Conservation (phyloP, 2,113 vertebrate species). For the Anas platyrhynchos region DNA sequence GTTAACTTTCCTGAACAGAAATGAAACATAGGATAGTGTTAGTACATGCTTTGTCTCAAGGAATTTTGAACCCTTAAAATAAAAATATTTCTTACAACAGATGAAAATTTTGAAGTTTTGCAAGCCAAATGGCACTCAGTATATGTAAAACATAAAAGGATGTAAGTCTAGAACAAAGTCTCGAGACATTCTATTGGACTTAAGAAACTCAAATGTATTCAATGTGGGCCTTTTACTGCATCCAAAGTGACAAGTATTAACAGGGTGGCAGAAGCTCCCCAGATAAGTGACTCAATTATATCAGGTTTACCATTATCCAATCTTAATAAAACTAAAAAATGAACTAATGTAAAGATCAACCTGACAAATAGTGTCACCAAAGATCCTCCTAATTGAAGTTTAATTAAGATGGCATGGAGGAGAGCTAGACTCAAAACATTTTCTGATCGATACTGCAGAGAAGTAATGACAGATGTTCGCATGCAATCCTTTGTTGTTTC, state of each 20-base stretch:
- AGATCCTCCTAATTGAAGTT: slow-evolving; percentile 25
- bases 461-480: slow-evolving; percentile 52
- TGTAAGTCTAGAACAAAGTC: background rate
- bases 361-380: slow-evolving; percentile 41
- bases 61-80: background rate
- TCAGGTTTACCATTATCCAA: slow-evolving; percentile 19
- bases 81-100: background rate
- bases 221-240: background rate
- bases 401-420: slow-evolving; percentile 57
- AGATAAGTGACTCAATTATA: slow-evolving; percentile 49
- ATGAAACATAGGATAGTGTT: background rate
- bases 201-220: background rate
- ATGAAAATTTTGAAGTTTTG: background rate
- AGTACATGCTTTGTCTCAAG: background rate
- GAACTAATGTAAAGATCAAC: slow-evolving; percentile 18
- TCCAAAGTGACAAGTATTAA: background rate
- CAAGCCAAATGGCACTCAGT: background rate
- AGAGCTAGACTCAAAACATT: slow-evolving; percentile 27
- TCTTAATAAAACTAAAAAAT: slow-evolving; percentile 40
- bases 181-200: background rate
- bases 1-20: background rate
- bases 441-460: background rate
- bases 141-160: background rate
- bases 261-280: background rate
- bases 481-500: background rate